Evolutionary conservation across 2,113 vertebrate genomes (phyloP).

Genomic region (Forbesichthys agassizii): DNA sequence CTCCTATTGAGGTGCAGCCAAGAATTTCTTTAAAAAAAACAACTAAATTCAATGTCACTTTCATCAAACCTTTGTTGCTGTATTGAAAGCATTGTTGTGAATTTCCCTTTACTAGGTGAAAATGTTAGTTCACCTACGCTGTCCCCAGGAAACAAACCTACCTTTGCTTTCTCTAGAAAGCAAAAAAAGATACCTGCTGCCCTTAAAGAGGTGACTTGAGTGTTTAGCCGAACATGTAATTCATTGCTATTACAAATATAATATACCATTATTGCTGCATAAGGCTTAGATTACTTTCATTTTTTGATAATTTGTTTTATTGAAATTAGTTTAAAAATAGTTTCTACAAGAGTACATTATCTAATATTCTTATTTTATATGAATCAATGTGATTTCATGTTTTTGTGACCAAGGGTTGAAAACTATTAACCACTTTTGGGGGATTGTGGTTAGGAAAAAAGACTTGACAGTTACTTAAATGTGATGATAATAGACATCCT

Average conservation of each 20-base stretch:
- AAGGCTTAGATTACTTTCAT: not conserved
- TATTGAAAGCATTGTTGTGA: not conserved
- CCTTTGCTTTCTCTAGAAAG: conserved; percentile 79
- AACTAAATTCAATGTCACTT: too few species aligned
- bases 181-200: conserved; percentile 93
- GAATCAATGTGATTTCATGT: too few species aligned
- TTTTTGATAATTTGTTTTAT: too few species aligned
- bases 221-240: not conserved
- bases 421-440: too few species aligned
- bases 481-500: not conserved
- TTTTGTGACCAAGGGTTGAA: too few species aligned
- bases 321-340: too few species aligned
- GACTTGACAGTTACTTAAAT: not conserved
- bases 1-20: too few species aligned
- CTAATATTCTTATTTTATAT: too few species aligned
- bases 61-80: not conserved
- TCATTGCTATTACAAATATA: not conserved
- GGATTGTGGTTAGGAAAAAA: too few species aligned
- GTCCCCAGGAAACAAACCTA: conserved; percentile 80
- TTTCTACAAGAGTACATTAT: too few species aligned
- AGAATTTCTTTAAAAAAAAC: too few species aligned
- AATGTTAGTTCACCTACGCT: conserved; percentile 62
- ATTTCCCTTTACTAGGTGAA: conserved; percentile 71
- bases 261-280: not conserved
- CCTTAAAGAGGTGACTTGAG: conserved; percentile 85